Evolutionary conservation across 2,113 vertebrate genomes (phyloP).

Genomic region (Heterochromis multidens): DNA sequence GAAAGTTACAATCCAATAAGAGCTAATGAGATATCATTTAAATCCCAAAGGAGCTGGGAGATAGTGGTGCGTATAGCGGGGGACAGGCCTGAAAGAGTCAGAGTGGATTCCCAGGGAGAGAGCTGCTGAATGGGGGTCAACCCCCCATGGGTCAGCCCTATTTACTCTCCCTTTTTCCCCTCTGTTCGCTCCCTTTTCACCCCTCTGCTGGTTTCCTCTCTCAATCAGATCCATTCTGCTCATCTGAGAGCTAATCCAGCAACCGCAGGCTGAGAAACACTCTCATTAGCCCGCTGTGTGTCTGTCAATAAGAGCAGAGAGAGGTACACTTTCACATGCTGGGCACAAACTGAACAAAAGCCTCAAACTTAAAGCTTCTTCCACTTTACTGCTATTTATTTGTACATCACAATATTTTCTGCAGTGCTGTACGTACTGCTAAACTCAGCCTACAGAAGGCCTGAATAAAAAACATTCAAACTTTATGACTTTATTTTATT

Average conservation of each 20-base stretch:
- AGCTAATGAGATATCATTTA: slow-evolving; percentile 74
- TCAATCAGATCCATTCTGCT: slow-evolving; percentile 70
- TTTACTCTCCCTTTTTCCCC: slow-evolving; percentile 33
- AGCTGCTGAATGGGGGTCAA: slow-evolving; percentile 40
- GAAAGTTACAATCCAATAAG: slow-evolving; percentile 68
- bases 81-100: slow-evolving; percentile 20
- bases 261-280: slow-evolving; percentile 59
- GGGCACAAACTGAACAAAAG: neutral
- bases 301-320: neutral
- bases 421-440: neutral
- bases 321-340: slow-evolving; percentile 4
- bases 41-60: slow-evolving; percentile 66
- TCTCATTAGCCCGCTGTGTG: slow-evolving; percentile 59
- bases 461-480: neutral
- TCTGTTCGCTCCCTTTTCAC: slow-evolving; percentile 32
- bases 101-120: slow-evolving; percentile 61
- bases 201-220: slow-evolving; percentile 41
- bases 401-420: neutral
- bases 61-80: slow-evolving; percentile 36
- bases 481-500: rapidly evolving
- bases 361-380: neutral
- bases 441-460: neutral
- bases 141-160: slow-evolving; percentile 59
- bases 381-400: neutral
- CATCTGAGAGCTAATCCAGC: slow-evolving; percentile 53